Evolutionary conservation across 2,888 invertebrate species (phyloP).

Genomic region (Thelaira solivaga): DNA sequence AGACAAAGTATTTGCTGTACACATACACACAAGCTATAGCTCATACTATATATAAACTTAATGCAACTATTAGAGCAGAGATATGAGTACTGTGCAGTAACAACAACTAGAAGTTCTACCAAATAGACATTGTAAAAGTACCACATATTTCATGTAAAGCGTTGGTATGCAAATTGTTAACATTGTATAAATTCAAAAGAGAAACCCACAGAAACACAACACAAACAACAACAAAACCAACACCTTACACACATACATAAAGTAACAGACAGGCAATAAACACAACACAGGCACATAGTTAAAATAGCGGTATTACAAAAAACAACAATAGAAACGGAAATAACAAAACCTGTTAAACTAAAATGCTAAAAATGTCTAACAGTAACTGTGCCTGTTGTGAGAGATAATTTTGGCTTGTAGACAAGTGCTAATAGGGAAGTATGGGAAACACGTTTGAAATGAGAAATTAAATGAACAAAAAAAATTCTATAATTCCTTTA

Average conservation of each 20-base stretch:
- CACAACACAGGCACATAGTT: not conserved
- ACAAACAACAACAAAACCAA: not conserved
- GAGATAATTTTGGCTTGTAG: not conserved
- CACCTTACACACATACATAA: not conserved
- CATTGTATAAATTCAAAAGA: conserved; percentile 48
- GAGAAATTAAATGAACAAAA: not conserved
- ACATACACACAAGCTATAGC: not conserved
- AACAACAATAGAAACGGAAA: conserved; percentile 35
- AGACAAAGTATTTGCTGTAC: not conserved
- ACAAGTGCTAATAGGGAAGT: not conserved
- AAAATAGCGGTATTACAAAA: conserved; percentile 32
- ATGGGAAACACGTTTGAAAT: not conserved
- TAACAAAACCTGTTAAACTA: conserved; percentile 50
- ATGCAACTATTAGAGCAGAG: conserved; percentile 8
- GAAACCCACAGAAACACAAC: conserved; percentile 31
- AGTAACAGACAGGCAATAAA: conserved; percentile 6
- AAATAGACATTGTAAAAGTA: conserved; percentile 45
- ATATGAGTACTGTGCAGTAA: too few relatives aligned
- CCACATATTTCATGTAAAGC: conserved; percentile 60
- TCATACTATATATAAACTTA: not conserved
- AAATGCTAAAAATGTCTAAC: conserved; percentile 51
- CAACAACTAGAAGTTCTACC: conserved; percentile 29
- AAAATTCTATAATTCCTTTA: not conserved
- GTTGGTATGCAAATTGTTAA: conserved; percentile 60
- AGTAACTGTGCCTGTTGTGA: not conserved